A percentile compares a stretch with the other conserved stretches of the same genome.
Conservation (phyloP, 2,888 invertebrate species). For the Agrochola litura region DNA sequence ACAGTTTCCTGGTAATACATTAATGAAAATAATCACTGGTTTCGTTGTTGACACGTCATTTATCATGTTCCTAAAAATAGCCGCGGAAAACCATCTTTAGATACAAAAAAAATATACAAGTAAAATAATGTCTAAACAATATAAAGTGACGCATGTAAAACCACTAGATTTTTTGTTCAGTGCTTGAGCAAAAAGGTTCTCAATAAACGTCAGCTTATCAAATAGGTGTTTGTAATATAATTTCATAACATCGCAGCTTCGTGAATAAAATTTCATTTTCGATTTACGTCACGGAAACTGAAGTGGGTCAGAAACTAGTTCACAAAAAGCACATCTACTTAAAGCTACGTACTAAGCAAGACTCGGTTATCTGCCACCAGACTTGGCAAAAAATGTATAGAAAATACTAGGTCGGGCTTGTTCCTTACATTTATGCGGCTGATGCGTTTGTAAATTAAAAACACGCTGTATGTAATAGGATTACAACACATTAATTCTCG, state of each 20-base stretch:
- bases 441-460: slow-evolving; percentile 50
- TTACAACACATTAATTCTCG: slow-evolving; percentile 41
- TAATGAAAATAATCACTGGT: slow-evolving; percentile 21
- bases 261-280: slow-evolving; percentile 61
- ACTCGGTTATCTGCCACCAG: slow-evolving; percentile 48
- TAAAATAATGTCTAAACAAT: background rate
- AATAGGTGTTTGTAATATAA: slow-evolving; percentile 53
- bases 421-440: slow-evolving; percentile 33
- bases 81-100: background rate
- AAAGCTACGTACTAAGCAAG: slow-evolving; percentile 59
- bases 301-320: slow-evolving; percentile 67
- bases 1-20: slow-evolving; percentile 20
- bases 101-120: background rate
- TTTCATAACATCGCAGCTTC: slow-evolving; percentile 49
- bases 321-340: slow-evolving; percentile 63
- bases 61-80: background rate
- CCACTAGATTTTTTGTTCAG: slow-evolving; percentile 1
- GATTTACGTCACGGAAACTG: slow-evolving; percentile 62
- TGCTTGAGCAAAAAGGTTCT: slow-evolving; percentile 43
- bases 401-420: slow-evolving; percentile 49
- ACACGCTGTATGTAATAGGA: slow-evolving; percentile 29
- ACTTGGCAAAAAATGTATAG: slow-evolving; percentile 59
- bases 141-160: slow-evolving; percentile 9
- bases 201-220: slow-evolving; percentile 49
- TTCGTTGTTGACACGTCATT: slow-evolving; percentile 5